A percentile compares a stretch with the other conserved stretches of the same genome.
These are phyloP conservation scores for Calliopsis andreniformis DNA, from an alignment of 1,140 invertebrate species.

Conservation along the genomic window DNA sequence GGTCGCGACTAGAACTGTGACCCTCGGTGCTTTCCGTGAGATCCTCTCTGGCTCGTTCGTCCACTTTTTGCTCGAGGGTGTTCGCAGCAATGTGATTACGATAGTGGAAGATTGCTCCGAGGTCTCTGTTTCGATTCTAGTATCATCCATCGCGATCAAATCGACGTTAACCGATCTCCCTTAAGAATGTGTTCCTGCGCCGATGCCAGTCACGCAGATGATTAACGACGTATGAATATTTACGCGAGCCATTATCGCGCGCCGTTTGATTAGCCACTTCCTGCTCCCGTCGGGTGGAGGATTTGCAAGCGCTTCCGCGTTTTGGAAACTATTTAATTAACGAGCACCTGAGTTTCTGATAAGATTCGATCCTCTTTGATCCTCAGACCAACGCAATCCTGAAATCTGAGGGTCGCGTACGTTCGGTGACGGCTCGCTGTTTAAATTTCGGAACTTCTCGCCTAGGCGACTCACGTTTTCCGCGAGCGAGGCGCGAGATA, in stretches of 20 bases:
- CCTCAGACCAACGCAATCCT: background rate
- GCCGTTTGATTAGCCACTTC: slow-evolving; percentile 17
- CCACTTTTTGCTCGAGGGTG: background rate
- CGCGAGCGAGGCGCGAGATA: slow-evolving; percentile 65
- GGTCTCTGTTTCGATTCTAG: background rate
- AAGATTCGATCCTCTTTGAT: no score
- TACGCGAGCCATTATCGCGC: slow-evolving; percentile 46
- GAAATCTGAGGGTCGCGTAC: slow-evolving; percentile 9
- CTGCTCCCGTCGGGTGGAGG: background rate
- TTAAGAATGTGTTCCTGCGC: slow-evolving; percentile 49
- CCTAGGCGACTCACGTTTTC: slow-evolving; percentile 71
- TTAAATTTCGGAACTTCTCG: slow-evolving; percentile 68
- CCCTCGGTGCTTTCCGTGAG: background rate
- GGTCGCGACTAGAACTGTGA: slow-evolving; percentile 19
- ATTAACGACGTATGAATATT: slow-evolving; percentile 73
- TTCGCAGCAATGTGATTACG: background rate
- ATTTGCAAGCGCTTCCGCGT: background rate
- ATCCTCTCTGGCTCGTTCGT: background rate
- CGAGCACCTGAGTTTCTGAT: no score
- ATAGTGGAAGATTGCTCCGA: background rate
- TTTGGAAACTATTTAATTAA: no score
- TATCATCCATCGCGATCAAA: slow-evolving; percentile 48
- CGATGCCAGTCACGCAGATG: slow-evolving; percentile 67
- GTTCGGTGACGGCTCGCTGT: slow-evolving; percentile 25
- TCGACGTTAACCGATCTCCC: slow-evolving; percentile 57